Evolutionary conservation across 2,113 vertebrate genomes (phyloP).

Genomic region (Elephantulus edwardii): DNA sequence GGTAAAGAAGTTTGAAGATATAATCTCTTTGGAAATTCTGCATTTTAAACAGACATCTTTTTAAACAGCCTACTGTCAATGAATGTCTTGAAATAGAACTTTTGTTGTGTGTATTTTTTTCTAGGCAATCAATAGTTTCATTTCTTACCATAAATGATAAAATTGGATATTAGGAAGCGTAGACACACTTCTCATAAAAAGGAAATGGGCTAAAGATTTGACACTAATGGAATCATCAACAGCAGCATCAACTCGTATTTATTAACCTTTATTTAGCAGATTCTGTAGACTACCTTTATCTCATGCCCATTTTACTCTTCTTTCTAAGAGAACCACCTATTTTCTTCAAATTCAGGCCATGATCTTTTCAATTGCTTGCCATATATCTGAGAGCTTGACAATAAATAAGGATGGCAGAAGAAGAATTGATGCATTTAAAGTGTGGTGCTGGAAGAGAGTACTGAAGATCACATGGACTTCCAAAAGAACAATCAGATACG

Average conservation of each 20-base stretch:
- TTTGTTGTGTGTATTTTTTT: conserved; percentile 50
- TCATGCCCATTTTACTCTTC: not conserved
- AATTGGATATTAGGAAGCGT: conserved; percentile 52
- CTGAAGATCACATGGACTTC: too few species aligned
- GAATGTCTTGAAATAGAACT: conserved; percentile 66
- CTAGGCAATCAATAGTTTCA: conserved; percentile 53
- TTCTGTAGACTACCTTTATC: not conserved
- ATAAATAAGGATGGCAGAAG: too few species aligned
- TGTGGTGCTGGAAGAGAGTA: too few species aligned
- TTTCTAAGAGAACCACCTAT: not conserved
- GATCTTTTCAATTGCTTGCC: not conserved
- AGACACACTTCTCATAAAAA: conserved; percentile 49
- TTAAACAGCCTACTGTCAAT: conserved; percentile 65
- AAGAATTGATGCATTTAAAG: too few species aligned
- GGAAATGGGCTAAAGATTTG: conserved; percentile 8
- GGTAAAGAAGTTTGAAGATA: conserved; percentile 73
- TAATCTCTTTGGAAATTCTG: conserved; percentile 72
- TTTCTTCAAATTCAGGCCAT: not conserved
- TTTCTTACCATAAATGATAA: conserved; percentile 59
- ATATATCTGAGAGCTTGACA: too few species aligned
- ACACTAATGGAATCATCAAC: conserved; percentile 43
- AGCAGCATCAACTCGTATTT: conserved; percentile 16
- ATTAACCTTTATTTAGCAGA: conserved; percentile 51
- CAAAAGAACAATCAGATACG: too few species aligned
- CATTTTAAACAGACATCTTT: conserved; percentile 74